phyloP scores from a whole-genome alignment of 2,888 invertebrate genomes.

The Nymphalis polychloros region DNA sequence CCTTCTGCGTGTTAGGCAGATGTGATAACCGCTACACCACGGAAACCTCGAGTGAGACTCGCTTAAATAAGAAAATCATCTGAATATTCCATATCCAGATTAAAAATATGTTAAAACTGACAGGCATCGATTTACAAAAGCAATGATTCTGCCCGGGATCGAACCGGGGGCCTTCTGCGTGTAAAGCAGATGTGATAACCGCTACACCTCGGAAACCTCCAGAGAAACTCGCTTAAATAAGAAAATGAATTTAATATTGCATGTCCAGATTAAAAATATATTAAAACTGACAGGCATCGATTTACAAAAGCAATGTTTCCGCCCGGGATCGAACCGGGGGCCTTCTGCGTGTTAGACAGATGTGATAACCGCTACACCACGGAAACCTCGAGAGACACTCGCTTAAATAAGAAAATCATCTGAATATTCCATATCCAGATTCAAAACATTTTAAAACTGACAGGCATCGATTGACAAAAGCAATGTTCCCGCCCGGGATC shows the following conservation, averaged over 20 bases:
- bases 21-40: constrained; percentile 93
- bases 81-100: no score
- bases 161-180: constrained; percentile 95
- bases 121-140: background rate
- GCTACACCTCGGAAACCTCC: constrained; percentile 91
- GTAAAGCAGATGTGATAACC: constrained; percentile 96
- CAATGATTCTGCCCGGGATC: constrained; percentile 91
- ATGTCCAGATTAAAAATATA: no score
- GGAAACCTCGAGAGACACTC: constrained; percentile 41
- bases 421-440: background rate
- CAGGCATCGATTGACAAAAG: no score
- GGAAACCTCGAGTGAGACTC: constrained; percentile 38
- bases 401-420: no score
- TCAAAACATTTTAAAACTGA: no score
- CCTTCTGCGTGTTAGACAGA: constrained; percentile 96
- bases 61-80: no score
- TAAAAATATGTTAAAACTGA: no score
- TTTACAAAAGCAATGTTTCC: constrained; percentile 82
- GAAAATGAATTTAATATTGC: no score
- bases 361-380: constrained; percentile 93
- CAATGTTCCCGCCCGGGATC: constrained; percentile 91
- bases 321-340: constrained; percentile 95
- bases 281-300: no score
- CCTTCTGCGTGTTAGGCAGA: constrained; percentile 96
- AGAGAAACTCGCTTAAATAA: no score